These are phyloP conservation scores for Mesembrinibis cayennensis DNA, from an alignment of 2,113 vertebrate genomes.

Conservation along the genomic window DNA sequence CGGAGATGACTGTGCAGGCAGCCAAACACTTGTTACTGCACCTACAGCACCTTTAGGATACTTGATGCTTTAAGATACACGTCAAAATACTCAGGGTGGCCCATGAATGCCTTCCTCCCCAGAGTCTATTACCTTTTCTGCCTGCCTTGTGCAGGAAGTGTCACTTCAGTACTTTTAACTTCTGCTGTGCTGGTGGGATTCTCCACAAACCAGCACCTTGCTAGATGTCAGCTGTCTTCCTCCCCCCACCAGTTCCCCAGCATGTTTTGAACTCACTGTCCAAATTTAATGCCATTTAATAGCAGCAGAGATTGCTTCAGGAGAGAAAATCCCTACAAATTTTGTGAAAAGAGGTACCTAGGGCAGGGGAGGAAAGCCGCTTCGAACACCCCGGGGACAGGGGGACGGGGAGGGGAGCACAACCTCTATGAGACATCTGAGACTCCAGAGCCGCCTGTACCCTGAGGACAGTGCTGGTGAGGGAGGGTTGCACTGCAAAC, in stretches of 20 bases:
- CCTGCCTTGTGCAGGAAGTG: background rate
- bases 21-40: background rate
- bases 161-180: background rate
- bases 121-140: background rate
- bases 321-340: background rate
- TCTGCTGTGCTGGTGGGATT: background rate
- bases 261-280: background rate
- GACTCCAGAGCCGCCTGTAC: background rate
- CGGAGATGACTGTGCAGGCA: background rate
- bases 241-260: background rate
- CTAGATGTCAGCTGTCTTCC: background rate
- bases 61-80: background rate
- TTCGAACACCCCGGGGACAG: background rate
- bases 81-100: background rate
- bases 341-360: background rate
- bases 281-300: background rate
- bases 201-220: background rate
- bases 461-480: background rate
- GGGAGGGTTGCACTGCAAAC: fast-evolving
- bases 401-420: background rate
- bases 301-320: background rate
- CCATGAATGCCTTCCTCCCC: background rate
- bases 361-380: background rate
- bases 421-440: background rate
- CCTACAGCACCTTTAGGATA: background rate